phyloP scores from a whole-genome alignment of 1,140 invertebrate genomes.

The Mizuhopecten yessoensis region DNA sequence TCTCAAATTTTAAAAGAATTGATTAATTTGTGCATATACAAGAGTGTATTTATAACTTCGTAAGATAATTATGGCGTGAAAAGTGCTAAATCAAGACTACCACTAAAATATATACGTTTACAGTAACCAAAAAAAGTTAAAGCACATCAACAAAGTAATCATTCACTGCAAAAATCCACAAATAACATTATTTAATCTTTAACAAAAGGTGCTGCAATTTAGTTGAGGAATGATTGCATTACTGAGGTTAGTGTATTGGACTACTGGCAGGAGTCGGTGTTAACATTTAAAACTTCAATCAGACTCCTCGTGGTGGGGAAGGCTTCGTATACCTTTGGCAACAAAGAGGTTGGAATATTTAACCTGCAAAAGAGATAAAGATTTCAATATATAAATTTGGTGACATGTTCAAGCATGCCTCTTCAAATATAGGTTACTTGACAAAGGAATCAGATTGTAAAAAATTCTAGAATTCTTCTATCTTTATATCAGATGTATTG shows the following conservation, averaged over 20 bases:
- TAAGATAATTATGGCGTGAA: too few species aligned
- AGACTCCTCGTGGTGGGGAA: conserved; percentile 78
- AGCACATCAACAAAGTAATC: background rate
- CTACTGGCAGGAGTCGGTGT: conserved; percentile 68
- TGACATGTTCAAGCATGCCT: background rate
- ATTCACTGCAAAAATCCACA: conserved; percentile 33
- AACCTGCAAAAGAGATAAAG: conserved; percentile 66
- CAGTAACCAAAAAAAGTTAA: background rate
- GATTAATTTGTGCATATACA: too few species aligned
- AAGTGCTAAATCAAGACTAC: too few species aligned
- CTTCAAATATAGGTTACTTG: too few species aligned
- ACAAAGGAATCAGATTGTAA: too few species aligned
- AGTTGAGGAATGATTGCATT: background rate
- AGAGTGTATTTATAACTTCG: too few species aligned
- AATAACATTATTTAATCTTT: background rate
- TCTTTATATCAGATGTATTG: too few species aligned
- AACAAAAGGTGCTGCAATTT: background rate
- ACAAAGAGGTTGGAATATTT: conserved; percentile 67
- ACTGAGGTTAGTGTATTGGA: background rate
- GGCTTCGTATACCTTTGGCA: conserved; percentile 74
- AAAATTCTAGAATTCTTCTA: too few species aligned
- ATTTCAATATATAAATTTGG: background rate
- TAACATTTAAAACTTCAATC: conserved; percentile 75
- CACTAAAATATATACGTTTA: too few species aligned
- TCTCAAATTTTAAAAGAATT: too few species aligned